Percentiles rank a stretch among this genome's conserved stretches.
Evolutionary conservation across 2,888 invertebrate genomes (phyloP).

Genomic region (Drosophila setosimentum): DNA sequence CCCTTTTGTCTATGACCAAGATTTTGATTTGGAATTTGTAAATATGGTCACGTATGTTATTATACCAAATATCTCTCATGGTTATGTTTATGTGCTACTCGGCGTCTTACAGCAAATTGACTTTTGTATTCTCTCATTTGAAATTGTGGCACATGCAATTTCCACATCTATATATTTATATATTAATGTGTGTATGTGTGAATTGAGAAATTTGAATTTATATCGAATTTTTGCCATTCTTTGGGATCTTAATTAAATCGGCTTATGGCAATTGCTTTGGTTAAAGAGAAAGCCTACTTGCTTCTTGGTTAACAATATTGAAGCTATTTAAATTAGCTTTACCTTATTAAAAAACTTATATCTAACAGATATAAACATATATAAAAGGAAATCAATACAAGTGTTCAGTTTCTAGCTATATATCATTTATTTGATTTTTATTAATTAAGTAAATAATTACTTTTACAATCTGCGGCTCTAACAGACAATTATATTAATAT

Average conservation of each 20-base stretch:
- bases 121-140: constrained; percentile 71
- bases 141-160: constrained; percentile 57
- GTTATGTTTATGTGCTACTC: constrained; percentile 69
- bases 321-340: constrained; percentile 13
- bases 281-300: constrained; percentile 35
- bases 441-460: background rate
- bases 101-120: constrained; percentile 71
- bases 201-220: constrained; percentile 75
- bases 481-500: background rate
- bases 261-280: constrained; percentile 59
- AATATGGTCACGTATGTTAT: constrained; percentile 81
- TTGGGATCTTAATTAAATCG: constrained; percentile 69
- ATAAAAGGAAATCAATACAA: background rate
- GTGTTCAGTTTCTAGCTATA: background rate
- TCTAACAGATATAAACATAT: background rate
- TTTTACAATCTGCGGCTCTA: background rate
- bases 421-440: background rate
- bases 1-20: constrained; percentile 40
- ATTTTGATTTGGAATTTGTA: constrained; percentile 78
- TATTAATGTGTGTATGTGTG: constrained; percentile 19
- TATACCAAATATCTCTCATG: constrained; percentile 77
- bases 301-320: constrained; percentile 14
- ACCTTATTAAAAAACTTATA: background rate
- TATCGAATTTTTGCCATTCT: constrained; percentile 62
- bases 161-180: constrained; percentile 24